Conservation (phyloP, 2,113 vertebrate species). For the Engraulis encrasicolus region DNA sequence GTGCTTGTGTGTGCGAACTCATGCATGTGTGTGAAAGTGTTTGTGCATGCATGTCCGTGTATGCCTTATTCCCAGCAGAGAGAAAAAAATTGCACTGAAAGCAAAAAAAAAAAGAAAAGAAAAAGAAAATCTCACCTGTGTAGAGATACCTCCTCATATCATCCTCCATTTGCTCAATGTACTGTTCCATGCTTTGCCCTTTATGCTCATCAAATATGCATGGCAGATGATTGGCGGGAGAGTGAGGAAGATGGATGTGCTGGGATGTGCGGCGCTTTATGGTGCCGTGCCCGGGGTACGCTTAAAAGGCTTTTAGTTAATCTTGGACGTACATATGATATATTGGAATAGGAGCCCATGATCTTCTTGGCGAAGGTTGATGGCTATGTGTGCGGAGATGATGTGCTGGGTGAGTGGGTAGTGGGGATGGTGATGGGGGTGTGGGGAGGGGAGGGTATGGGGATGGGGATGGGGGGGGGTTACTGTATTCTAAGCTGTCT, state of each 20-base stretch:
- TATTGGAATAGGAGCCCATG: neutral
- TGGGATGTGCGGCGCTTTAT: slow-evolving; percentile 6
- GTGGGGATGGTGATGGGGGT: neutral
- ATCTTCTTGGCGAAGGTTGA: slow-evolving; percentile 8
- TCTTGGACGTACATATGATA: neutral
- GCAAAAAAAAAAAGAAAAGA: no score
- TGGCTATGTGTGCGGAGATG: slow-evolving; percentile 30
- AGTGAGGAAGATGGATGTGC: neutral
- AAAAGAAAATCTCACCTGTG: neutral
- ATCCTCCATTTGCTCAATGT: neutral
- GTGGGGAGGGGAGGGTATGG: neutral
- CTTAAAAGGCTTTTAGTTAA: slow-evolving; percentile 24
- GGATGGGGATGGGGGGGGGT: neutral
- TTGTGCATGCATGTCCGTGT: neutral
- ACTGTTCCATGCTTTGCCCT: slow-evolving; percentile 30
- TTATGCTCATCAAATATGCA: slow-evolving; percentile 31
- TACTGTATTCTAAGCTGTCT: neutral
- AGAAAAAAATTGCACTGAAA: neutral
- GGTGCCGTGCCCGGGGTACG: neutral
- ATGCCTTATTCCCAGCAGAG: neutral
- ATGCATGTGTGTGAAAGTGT: no score
- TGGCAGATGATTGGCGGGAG: neutral
- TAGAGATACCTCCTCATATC: neutral
- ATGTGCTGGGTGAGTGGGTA: no score
- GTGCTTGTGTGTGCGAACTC: no score